Conservation (phyloP, 1,140 invertebrate genomes). For the Papilio aristodemus region DNA sequence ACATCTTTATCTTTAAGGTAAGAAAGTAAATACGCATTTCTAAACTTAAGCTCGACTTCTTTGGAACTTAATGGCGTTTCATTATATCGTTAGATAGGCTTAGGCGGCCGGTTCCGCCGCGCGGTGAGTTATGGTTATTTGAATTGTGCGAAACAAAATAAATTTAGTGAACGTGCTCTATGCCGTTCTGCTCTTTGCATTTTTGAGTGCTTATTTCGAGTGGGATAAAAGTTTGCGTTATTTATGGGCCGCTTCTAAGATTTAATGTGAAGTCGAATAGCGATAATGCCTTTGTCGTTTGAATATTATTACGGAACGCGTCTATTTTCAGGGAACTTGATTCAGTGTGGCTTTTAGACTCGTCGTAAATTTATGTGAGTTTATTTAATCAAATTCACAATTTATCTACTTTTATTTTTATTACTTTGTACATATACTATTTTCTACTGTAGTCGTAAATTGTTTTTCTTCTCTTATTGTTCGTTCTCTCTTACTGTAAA, state of each 20-base stretch:
- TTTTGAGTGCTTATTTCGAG: slow-evolving; percentile 80
- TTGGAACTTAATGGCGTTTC: slow-evolving; percentile 75
- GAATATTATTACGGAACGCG: slow-evolving; percentile 63
- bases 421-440: slow-evolving; percentile 1
- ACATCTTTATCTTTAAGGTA: slow-evolving; percentile 71
- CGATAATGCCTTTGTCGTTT: slow-evolving; percentile 73
- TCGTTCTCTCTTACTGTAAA: neutral
- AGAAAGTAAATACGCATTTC: slow-evolving; percentile 63
- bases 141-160: slow-evolving; percentile 81
- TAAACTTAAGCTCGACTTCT: slow-evolving; percentile 70
- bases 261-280: slow-evolving; percentile 80
- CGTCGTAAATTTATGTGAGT: slow-evolving; percentile 29
- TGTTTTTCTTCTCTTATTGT: neutral
- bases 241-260: slow-evolving; percentile 75
- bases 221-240: slow-evolving; percentile 79
- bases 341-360: slow-evolving; percentile 26
- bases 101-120: slow-evolving; percentile 54
- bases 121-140: slow-evolving; percentile 79
- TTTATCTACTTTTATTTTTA: neutral
- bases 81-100: slow-evolving; percentile 80
- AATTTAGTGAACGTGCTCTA: slow-evolving; percentile 80
- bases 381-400: neutral
- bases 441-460: neutral
- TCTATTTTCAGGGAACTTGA: slow-evolving; percentile 37
- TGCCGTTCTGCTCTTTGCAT: slow-evolving; percentile 79